These are phyloP conservation scores for Argynnis bischoffii DNA, from an alignment of 2,888 invertebrate genomes.

Conservation along the genomic window DNA sequence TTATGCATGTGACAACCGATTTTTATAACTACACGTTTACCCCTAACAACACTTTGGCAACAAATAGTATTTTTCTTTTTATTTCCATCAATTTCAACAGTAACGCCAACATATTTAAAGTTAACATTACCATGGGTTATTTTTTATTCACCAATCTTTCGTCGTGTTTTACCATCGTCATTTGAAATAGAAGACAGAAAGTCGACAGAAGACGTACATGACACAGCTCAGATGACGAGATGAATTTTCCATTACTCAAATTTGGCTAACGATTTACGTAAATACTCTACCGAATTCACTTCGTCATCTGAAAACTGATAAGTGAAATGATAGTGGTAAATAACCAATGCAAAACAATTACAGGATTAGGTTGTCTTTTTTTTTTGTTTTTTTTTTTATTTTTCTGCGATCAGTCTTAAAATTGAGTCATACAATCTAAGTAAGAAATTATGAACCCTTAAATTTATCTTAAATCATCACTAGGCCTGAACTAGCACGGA, in stretches of 20 bases:
- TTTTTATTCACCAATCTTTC: constrained; percentile 51
- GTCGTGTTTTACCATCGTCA: constrained; percentile 64
- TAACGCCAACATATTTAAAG: constrained; percentile 64
- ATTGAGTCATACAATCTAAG: constrained; percentile 82
- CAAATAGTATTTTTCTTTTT: constrained; percentile 73
- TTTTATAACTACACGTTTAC: constrained; percentile 78
- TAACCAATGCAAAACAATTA: constrained; percentile 62
- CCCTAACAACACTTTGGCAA: constrained; percentile 83
- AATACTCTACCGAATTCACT: constrained; percentile 52
- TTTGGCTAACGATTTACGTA: constrained; percentile 67
- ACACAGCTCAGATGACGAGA: constrained; percentile 53
- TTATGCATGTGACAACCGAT: constrained; percentile 81
- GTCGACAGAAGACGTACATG: constrained; percentile 62
- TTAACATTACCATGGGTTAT: constrained; percentile 65
- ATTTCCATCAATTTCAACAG: constrained; percentile 67
- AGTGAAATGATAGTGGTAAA: constrained; percentile 52
- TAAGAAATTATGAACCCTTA: constrained; percentile 78
- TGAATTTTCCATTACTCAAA: constrained; percentile 49
- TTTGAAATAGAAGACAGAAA: constrained; percentile 70
- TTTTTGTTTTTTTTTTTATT: constrained; percentile 55
- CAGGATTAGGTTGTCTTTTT: constrained; percentile 50
- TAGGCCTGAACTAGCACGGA: constrained; percentile 75
- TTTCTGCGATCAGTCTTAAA: constrained; percentile 82
- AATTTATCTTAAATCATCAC: constrained; percentile 65
- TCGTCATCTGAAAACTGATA: constrained; percentile 49